Evolutionary conservation across 2,113 vertebrate genomes (phyloP).

Genomic region (Entelurus aequoreus): DNA sequence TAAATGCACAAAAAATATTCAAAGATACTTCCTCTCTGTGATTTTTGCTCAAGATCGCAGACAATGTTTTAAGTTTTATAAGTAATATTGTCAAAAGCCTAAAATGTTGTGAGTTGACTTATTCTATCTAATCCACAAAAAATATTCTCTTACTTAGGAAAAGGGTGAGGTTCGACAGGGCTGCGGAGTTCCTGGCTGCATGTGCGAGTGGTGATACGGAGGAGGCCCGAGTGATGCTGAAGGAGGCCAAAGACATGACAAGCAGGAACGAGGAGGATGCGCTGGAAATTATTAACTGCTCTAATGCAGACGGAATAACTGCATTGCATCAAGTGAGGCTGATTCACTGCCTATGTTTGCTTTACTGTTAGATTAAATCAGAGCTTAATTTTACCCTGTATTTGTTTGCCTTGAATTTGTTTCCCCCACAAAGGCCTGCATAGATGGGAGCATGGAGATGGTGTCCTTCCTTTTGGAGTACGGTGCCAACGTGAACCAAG

Average conservation of each 20-base stretch:
- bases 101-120: not conserved
- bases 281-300: constrained; percentile 70
- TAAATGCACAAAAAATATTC: no score
- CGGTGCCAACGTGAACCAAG: constrained; percentile 84
- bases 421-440: constrained; percentile 79
- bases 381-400: not conserved
- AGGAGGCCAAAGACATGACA: constrained; percentile 46
- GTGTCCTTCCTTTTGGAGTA: constrained; percentile 86
- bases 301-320: constrained; percentile 86
- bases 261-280: constrained; percentile 20
- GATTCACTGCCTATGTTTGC: not conserved
- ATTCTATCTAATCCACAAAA: not conserved
- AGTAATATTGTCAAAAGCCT: not conserved
- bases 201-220: constrained; percentile 83
- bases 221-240: constrained; percentile 79
- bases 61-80: not conserved
- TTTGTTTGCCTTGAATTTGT: not conserved
- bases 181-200: constrained; percentile 84
- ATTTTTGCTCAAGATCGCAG: not conserved
- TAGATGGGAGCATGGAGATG: constrained; percentile 91
- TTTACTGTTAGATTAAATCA: not conserved
- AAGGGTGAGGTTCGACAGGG: constrained; percentile 80
- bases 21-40: no score
- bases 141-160: constrained; percentile 44
- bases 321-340: constrained; percentile 82